Evolutionary conservation across 2,797 vertebrate genomes (phyloP).

Genomic region (Hypotaenidia okinawae): DNA sequence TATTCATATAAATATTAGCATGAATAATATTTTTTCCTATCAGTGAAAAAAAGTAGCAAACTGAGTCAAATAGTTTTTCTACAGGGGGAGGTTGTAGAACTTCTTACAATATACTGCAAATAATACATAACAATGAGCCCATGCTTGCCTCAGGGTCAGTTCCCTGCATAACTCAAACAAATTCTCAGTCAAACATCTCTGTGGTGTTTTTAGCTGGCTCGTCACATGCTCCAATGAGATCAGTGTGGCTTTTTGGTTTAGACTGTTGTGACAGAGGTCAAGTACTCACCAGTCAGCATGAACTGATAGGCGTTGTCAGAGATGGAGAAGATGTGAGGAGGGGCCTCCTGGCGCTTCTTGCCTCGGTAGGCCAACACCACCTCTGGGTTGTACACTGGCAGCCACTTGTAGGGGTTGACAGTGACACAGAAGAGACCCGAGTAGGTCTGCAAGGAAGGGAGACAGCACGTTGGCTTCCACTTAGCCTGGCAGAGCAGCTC

Average conservation of each 20-base stretch:
- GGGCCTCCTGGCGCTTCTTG: conserved; percentile 91
- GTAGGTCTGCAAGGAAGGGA: no score
- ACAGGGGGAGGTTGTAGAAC: background rate
- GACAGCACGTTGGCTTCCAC: no score
- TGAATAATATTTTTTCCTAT: background rate
- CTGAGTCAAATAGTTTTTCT: background rate
- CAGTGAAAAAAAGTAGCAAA: background rate
- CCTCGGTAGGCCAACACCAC: conserved; percentile 87
- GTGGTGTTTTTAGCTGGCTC: background rate
- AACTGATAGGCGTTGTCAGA: conserved; percentile 93
- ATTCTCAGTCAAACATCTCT: background rate
- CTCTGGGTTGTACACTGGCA: background rate
- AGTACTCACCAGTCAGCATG: conserved; percentile 87
- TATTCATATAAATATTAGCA: no score
- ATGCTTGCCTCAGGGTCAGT: background rate
- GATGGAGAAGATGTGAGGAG: conserved; percentile 95
- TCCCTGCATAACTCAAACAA: background rate
- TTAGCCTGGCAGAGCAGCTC: no score
- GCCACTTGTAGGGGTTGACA: no score
- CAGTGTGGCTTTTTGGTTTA: background rate
- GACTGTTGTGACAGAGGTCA: background rate
- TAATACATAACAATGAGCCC: background rate
- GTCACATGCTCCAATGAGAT: background rate
- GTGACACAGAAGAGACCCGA: no score
- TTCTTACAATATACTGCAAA: background rate